Base-by-base conservation (phyloP, 2,113 vertebrate genomes). In the Dicerorhinus sumatrensis region DNA sequence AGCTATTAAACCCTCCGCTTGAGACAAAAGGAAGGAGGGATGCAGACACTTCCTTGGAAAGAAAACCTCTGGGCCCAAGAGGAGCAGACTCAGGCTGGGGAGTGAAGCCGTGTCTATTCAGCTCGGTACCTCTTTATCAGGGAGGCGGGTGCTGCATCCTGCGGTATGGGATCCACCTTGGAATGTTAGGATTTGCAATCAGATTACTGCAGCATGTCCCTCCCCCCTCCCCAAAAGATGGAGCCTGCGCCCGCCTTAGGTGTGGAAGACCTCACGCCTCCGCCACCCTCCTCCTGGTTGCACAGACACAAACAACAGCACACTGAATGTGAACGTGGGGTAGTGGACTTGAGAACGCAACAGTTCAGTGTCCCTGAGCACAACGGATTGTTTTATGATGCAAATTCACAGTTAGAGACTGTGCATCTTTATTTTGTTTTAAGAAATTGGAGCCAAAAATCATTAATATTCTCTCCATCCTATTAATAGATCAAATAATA, bases 11-110 rank as follows among this genome's bases (percentile, higher is more conserved):
- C 99, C 99, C 99, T 99, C 98, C 65, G 99, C 98, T 98, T 99
- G 99, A 99, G 99, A 99, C 99, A 99, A 99, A 99, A 99, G 99
- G 99, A 98, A 99, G 99, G 99, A 99, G 97, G 98, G 97, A 94
- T 97, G 98, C 98, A 99, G 98, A 98, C 98, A 98, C 98, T 98
- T 98, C 97, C 98, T 97, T 82, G 17, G 97, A 97, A 98, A 97
- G 98, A 96, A 98, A 98, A 97, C 96, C 97, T 98, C 94, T 42
- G 91, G 94, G 97, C 97, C 98, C 96, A 80, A 77, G 98, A 96
- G 98, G 94, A 96, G 97, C 83, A 94, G 97, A 97, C 98, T 97
- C 96, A 63, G 96, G 95, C 96, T 95, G 94, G 89, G 95, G 96
- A 98, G 81, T 91, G 97, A 97, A 97, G 93, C 96, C 2, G n/a